These are phyloP conservation scores for Vombatus ursinus DNA, from an alignment of 2,113 vertebrate genomes.

Conservation along the genomic window DNA sequence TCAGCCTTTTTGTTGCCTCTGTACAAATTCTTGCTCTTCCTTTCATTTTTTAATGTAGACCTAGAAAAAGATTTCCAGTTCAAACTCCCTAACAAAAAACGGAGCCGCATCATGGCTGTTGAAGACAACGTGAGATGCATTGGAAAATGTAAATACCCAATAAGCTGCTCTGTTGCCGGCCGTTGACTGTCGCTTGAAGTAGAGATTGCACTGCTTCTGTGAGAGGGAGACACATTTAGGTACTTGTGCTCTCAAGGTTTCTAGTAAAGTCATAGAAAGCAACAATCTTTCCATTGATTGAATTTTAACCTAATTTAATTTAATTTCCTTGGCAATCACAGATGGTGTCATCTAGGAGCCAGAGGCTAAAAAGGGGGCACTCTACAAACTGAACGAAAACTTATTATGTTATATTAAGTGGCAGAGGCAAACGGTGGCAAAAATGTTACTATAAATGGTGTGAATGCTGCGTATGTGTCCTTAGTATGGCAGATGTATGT, in stretches of 20 bases:
- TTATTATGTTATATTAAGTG: conserved; percentile 80
- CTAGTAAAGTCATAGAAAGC: conserved; percentile 77
- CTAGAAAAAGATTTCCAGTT: conserved; percentile 17
- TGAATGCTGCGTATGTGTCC: conserved; percentile 18
- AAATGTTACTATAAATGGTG: conserved; percentile 67
- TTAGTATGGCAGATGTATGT: not conserved
- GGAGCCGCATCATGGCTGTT: not conserved
- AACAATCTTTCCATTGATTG: conserved; percentile 82
- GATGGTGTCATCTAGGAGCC: conserved; percentile 83
- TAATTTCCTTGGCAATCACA: conserved; percentile 85
- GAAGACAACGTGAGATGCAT: not conserved
- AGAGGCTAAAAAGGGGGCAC: conserved; percentile 83
- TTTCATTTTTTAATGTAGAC: conserved; percentile 9
- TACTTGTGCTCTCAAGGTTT: conserved; percentile 45
- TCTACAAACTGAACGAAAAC: conserved; percentile 79
- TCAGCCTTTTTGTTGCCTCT: not conserved
- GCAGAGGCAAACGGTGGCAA: conserved; percentile 73
- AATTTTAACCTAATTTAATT: conserved; percentile 87
- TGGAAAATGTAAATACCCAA: conserved; percentile 21
- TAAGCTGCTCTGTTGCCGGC: conserved; percentile 23
- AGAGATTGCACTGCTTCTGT: conserved; percentile 11
- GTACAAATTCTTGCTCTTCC: not conserved
- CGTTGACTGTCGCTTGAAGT: not conserved
- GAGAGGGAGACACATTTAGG: conserved; percentile 46
- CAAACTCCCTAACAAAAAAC: not conserved